Base-by-base conservation (phyloP, 2,888 invertebrate species). In the Fabriciana adippe region DNA sequence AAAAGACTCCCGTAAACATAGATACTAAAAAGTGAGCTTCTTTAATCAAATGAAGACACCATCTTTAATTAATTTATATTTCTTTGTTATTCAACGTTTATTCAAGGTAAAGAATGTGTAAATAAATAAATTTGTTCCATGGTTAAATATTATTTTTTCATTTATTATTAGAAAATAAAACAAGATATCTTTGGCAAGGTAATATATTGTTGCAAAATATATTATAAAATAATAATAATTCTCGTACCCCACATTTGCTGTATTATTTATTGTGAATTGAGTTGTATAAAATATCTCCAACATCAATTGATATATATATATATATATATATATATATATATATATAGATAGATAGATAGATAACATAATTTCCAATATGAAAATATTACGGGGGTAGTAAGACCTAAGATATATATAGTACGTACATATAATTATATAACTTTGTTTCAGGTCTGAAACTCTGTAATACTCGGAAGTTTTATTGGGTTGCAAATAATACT, bases 121-220 rank as follows among this genome's bases (percentile, higher is more conserved):
- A 47, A 57, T 57, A 59, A 59, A 48, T 59, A 59, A 31, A 31
- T 59, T 59, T 48, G 48, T 47, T 59, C n/a, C 48, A 59, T 48
- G 48, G 59, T 59, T 59, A 53, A 53, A 18, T 53, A 53, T 51
- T 53, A 14, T 13, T 53, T 26, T 50, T 16, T 6, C 8, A 51
- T 51, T 51, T 8, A 51, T 51, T 15, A 51, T 4, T 16, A 26
- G 4, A 16, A 64, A 64, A 48, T 64, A 55, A 55, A 64, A 55
- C 31, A 14, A 26, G 3, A 48, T 35, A 51, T 61, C 60, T 61
- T 61, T 61, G 60, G 60, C 51, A 61, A 51, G 60, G 26, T 61
- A 51, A 51, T 61, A 61, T 61, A 61, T 61, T 61, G 60, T 14
- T 18, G 11, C 2, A 5, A 14, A 31, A 61, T 14, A 51, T 51